Evolutionary conservation across 1,140 invertebrate species (phyloP), one percentile per base, ranked within the genome.

Genomic region (Anastrepha ludens): DNA sequence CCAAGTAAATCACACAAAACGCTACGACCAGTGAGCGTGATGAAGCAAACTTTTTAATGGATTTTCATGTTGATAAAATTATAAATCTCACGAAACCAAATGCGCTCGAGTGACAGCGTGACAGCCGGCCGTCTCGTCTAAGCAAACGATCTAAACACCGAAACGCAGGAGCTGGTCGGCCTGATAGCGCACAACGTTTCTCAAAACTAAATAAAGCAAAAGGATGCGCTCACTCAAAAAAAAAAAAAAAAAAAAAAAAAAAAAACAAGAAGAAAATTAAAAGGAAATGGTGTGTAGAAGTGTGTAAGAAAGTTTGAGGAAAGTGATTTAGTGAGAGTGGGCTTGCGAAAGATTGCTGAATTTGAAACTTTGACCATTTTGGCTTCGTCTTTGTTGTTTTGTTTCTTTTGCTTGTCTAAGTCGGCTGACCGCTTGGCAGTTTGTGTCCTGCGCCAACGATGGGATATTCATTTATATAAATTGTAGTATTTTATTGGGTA

Each of bases 1-100:
- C 64, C 13, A 65, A 65, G 64, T 29, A 65, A 65, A 29, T 29
- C 64, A 65, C n/a, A 65, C 64, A 65, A 65, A 65, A 65, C 44
- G 41, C 15, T 11, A 15, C 5, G 67, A 74, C 13, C 44, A 15
- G 41, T 74, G 44, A 39, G 20, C 50, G 29, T n/a, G 81, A 85
- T 60, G 58, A 85, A 85, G 65, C 59, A 90, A 92, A 91, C 88
- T 91, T 92, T 91, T 92, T 90, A 92, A 92, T 91, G 90, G 91
- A 90, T 92, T 92, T 91, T 88, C 89, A 89, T 89, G 89, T 90
- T 89, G 90, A 90, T 90, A 90, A 91, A 90, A 90, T 90, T 90
- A 91, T 89, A 89, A 89, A 87, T 85, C 78, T 86, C 64, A 87
- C 59, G 60, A 88, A 87, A 39, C 55, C 6, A 55, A 55, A 55